phyloP scores from a whole-genome alignment of 2,113 vertebrate species.

The Agapornis roseicollis region DNA sequence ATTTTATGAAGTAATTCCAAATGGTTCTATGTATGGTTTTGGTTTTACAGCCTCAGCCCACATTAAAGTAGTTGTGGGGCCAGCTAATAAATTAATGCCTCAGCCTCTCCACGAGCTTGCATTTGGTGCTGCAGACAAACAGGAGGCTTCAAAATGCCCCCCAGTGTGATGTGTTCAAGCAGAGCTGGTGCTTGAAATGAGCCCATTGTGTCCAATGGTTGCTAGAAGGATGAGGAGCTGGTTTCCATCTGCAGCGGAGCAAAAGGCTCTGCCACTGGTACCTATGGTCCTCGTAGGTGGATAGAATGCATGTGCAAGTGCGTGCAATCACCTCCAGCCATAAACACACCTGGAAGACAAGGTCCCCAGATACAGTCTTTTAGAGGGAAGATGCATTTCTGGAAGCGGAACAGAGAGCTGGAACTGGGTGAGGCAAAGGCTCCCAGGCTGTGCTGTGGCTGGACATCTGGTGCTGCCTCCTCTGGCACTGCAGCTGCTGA shows the following conservation, averaged over 20 bases:
- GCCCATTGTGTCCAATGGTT: accelerated
- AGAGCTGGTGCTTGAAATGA: not conserved
- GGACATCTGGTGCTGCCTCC: not conserved
- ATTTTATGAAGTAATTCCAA: slow-evolving; percentile 78
- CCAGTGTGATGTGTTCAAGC: not conserved
- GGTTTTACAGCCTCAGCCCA: slow-evolving; percentile 62
- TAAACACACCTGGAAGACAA: not conserved
- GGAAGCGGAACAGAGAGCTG: not conserved
- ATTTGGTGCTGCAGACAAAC: not conserved
- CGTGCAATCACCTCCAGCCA: not conserved
- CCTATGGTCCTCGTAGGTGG: accelerated
- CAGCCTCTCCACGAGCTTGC: not conserved
- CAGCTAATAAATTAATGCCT: slow-evolving; percentile 64
- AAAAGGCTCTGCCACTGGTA: not conserved
- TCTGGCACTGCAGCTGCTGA: not conserved
- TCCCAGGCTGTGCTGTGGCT: not conserved
- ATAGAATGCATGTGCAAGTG: accelerated
- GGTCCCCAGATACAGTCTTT: not conserved
- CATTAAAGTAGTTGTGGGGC: slow-evolving; percentile 61
- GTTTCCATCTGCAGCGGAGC: not conserved
- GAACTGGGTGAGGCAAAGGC: not conserved
- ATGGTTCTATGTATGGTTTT: slow-evolving; percentile 68
- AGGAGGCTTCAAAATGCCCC: not conserved
- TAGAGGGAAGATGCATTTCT: not conserved
- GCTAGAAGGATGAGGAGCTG: not conserved